Evolutionary conservation across 2,888 invertebrate species (phyloP).

Genomic region (Suillia variegata): DNA sequence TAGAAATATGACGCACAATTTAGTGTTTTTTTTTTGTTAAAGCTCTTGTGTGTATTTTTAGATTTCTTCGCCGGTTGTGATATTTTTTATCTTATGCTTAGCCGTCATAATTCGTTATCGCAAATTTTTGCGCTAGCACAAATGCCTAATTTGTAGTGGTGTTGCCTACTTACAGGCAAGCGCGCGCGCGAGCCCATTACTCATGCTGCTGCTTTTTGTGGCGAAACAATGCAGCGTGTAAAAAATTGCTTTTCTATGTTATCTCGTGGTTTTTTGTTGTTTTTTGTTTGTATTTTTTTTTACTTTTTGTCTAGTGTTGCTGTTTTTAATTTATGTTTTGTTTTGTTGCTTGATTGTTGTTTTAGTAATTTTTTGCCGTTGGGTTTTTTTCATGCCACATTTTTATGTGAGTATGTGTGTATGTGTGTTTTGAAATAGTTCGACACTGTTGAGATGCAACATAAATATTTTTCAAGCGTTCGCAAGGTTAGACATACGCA

Average conservation of each 20-base stretch:
- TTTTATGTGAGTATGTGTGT: background rate
- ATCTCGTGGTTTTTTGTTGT: no score
- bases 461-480: slow-evolving; percentile 3
- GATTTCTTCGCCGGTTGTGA: no score
- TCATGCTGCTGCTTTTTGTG: background rate
- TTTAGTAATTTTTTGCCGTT: background rate
- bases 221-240: background rate
- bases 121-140: slow-evolving; percentile 3
- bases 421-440: slow-evolving; percentile 8
- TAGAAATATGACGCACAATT: slow-evolving; percentile 1
- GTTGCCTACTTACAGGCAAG: slow-evolving; percentile 10
- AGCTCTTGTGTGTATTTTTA: no score
- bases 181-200: background rate
- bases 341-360: slow-evolving; percentile 20
- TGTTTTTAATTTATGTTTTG: slow-evolving; percentile 30
- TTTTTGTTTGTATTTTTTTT: slow-evolving; percentile 13
- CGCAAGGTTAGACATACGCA: slow-evolving; percentile 3
- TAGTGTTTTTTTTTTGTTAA: slow-evolving; percentile 1
- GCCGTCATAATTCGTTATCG: slow-evolving; percentile 24
- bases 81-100: slow-evolving; percentile 39
- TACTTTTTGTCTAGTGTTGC: slow-evolving; percentile 14
- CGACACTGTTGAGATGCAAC: slow-evolving; percentile 5
- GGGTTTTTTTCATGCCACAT: no score
- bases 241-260: background rate
- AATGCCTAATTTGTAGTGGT: background rate